phyloP scores from a whole-genome alignment of 2,797 vertebrate species.

The Aplochiton taeniatus region DNA sequence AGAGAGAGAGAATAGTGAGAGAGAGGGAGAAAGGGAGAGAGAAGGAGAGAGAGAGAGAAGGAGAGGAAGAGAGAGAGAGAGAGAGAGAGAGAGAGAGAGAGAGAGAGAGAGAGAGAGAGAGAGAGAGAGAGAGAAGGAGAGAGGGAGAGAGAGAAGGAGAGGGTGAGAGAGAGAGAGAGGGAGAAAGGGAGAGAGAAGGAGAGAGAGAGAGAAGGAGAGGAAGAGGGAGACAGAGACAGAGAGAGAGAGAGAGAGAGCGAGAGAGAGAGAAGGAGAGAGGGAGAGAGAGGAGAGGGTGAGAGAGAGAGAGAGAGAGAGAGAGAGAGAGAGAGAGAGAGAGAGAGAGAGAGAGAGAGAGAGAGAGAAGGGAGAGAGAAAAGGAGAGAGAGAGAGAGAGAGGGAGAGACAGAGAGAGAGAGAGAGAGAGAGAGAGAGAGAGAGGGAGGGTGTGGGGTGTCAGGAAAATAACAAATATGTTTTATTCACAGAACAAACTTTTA shows the following conservation, averaged over 20 bases:
- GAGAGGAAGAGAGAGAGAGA: background rate
- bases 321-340: background rate
- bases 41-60: too few species aligned
- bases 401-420: slow-evolving; percentile 10
- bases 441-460: too few species aligned
- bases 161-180: background rate
- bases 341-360: background rate
- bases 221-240: slow-evolving; percentile 14
- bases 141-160: slow-evolving; percentile 5
- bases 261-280: slow-evolving; percentile 1
- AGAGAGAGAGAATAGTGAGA: too few species aligned
- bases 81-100: background rate
- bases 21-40: background rate
- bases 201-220: background rate
- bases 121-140: background rate
- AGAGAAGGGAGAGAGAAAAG: background rate
- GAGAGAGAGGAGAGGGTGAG: slow-evolving; percentile 9
- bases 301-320: slow-evolving; percentile 1
- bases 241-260: background rate
- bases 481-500: too few species aligned
- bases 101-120: background rate
- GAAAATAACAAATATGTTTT: too few species aligned
- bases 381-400: background rate
- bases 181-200: too few species aligned
- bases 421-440: background rate